phyloP scores from a whole-genome alignment of 1,140 invertebrate species.

The Drepana arcuata region DNA sequence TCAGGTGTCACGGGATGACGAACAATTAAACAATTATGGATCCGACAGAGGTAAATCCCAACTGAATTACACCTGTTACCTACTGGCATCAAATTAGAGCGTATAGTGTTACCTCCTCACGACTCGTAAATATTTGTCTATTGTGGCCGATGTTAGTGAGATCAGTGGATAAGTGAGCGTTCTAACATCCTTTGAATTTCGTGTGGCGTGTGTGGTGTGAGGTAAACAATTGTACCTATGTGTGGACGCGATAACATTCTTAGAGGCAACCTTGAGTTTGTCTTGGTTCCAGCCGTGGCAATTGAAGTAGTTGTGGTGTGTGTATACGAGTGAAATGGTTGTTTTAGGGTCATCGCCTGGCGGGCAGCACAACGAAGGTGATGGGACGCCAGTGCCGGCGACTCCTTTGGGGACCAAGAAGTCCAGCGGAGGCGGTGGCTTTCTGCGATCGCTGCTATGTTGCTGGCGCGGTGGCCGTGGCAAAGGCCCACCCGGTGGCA shows the following conservation, averaged over 20 bases:
- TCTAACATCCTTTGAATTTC: slow-evolving; percentile 21
- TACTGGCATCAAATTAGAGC: slow-evolving; percentile 66
- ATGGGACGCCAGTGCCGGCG: slow-evolving; percentile 59
- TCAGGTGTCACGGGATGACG: slow-evolving; percentile 96
- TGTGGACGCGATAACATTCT: slow-evolving; percentile 56
- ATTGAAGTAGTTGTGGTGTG: slow-evolving; percentile 21
- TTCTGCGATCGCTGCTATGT: slow-evolving; percentile 88
- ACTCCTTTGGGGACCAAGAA: slow-evolving; percentile 58
- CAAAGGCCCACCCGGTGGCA: slow-evolving; percentile 62
- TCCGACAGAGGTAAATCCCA: slow-evolving; percentile 90
- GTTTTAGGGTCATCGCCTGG: slow-evolving; percentile 56
- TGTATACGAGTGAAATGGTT: slow-evolving; percentile 34
- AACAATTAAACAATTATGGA: slow-evolving; percentile 92
- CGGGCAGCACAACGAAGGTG: slow-evolving; percentile 63
- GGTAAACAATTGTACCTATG: slow-evolving; percentile 68
- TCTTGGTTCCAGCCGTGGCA: slow-evolving; percentile 30
- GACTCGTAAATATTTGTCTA: slow-evolving; percentile 41
- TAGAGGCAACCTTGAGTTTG: slow-evolving; percentile 61
- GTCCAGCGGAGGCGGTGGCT: slow-evolving; percentile 73
- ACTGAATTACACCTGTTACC: slow-evolving; percentile 72
- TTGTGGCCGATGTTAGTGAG: slow-evolving; percentile 28
- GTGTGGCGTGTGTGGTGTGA: slow-evolving; percentile 35
- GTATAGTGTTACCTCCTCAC: slow-evolving; percentile 60
- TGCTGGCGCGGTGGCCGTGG: slow-evolving; percentile 81
- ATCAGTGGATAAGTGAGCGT: slow-evolving; percentile 29